Evolutionary conservation across 2,113 vertebrate species (phyloP).

Genomic region (Pelecanus crispus): DNA sequence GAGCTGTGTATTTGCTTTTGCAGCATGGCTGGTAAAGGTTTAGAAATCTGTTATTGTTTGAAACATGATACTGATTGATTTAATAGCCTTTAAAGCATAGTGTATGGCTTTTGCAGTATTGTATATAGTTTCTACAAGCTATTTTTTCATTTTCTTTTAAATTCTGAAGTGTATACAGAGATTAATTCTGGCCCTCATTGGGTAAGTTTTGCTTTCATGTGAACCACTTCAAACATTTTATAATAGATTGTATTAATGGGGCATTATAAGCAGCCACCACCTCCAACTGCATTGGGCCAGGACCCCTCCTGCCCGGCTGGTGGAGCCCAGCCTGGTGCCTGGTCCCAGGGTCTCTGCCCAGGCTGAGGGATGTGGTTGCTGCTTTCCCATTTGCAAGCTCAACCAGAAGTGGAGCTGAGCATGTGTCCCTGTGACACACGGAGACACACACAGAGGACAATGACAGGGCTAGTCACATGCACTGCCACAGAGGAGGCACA

Average conservation of each 20-base stretch:
- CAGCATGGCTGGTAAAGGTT: not conserved
- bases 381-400: not conserved
- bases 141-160: not conserved
- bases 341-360: accelerated
- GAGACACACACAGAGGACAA: not conserved
- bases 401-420: not conserved
- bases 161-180: not conserved
- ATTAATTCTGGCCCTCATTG: not conserved
- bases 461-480: accelerated
- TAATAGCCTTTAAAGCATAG: not conserved
- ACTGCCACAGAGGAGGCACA: accelerated
- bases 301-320: not conserved
- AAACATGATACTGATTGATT: not conserved
- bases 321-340: no score
- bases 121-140: not conserved
- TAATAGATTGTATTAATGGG: not conserved
- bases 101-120: not conserved
- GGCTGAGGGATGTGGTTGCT: not conserved
- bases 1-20: not conserved
- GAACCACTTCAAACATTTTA: not conserved
- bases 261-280: accelerated
- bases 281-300: not conserved
- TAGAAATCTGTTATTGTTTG: not conserved
- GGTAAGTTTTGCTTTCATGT: not conserved
- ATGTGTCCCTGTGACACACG: not conserved